These are phyloP conservation scores for Labia minor DNA, from an alignment of 2,888 invertebrate genomes.

Conservation along the genomic window DNA sequence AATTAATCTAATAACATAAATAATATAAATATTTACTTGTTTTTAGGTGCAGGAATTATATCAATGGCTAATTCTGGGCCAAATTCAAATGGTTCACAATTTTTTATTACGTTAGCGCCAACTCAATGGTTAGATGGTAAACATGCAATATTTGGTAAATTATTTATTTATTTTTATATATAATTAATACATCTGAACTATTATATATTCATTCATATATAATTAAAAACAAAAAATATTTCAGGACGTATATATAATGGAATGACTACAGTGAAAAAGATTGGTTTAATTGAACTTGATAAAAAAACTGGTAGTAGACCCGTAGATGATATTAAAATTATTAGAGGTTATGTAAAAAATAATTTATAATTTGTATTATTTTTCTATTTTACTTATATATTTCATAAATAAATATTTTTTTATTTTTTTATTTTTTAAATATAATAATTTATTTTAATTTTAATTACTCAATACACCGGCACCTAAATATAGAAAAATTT, in stretches of 20 bases:
- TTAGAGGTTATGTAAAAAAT: constrained; percentile 33
- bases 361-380: background rate
- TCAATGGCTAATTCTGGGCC: constrained; percentile 99
- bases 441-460: background rate
- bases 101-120: constrained; percentile 92
- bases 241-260: constrained; percentile 65
- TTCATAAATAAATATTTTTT: too few species aligned
- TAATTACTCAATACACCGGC: too few species aligned
- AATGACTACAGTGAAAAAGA: constrained; percentile 82
- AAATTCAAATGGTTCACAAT: constrained; percentile 94
- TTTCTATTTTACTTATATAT: too few species aligned
- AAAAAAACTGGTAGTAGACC: constrained; percentile 86
- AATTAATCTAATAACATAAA: too few species aligned
- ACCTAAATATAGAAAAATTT: too few species aligned
- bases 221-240: too few species aligned
- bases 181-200: background rate
- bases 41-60: constrained; percentile 61
- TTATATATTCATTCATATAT: too few species aligned
- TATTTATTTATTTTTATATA: constrained; percentile 14
- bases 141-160: constrained; percentile 83
- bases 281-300: constrained; percentile 90
- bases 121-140: constrained; percentile 97
- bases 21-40: too few species aligned
- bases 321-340: constrained; percentile 73
- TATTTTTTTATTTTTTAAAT: too few species aligned